Percentiles rank a stretch among this genome's conserved stretches.
phyloP scores from a whole-genome alignment of 2,113 vertebrate species.

The Paedocypris sp. region DNA sequence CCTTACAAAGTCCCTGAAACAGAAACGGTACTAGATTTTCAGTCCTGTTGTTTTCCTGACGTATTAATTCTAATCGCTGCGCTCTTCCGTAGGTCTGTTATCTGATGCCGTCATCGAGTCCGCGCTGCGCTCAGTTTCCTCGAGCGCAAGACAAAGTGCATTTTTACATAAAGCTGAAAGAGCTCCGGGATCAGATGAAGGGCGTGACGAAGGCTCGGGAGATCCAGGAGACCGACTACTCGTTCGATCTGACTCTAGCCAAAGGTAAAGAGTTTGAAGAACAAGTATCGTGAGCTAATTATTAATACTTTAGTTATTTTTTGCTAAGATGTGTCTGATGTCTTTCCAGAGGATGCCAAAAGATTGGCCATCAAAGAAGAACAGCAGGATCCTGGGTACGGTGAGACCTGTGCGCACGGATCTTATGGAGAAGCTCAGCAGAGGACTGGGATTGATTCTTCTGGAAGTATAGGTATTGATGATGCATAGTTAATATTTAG shows the following conservation, averaged over 20 bases:
- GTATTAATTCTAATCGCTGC: background rate
- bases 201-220: constrained; percentile 60
- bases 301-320: background rate
- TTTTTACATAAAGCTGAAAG: constrained; percentile 96
- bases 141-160: constrained; percentile 97
- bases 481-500: too few relatives aligned
- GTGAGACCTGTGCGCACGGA: constrained; percentile 64
- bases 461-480: constrained; percentile 57
- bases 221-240: constrained; percentile 77
- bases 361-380: constrained; percentile 92
- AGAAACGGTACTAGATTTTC: constrained; percentile 72
- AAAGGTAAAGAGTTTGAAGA: constrained; percentile 65
- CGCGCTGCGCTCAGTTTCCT: constrained; percentile 96
- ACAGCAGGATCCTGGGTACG: constrained; percentile 87
- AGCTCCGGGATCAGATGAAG: constrained; percentile 81
- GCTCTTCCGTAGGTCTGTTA: constrained; percentile 73
- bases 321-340: background rate
- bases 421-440: constrained; percentile 46
- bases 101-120: constrained; percentile 94
- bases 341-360: constrained; percentile 82
- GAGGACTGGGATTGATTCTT: constrained; percentile 46
- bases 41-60: background rate
- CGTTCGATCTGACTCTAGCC: constrained; percentile 79
- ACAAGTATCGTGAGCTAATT: background rate
- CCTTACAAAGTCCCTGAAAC: constrained; percentile 93